phyloP scores from a whole-genome alignment of 2,888 invertebrate species.

The Caenorhabditis sinica region DNA sequence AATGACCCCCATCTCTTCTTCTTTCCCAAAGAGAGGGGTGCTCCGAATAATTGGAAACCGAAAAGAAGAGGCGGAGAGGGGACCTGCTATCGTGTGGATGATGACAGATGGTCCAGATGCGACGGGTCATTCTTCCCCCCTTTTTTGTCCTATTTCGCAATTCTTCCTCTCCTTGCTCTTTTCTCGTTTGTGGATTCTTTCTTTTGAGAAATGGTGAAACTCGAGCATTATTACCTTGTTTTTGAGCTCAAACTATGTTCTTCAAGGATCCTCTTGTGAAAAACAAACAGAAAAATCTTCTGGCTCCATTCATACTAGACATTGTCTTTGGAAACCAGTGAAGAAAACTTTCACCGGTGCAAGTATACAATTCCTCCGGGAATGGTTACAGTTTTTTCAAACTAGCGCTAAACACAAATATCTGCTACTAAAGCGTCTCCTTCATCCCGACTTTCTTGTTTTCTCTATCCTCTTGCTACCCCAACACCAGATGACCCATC shows the following conservation, averaged over 20 bases:
- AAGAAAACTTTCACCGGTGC: too few species aligned
- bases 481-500: constrained; percentile 26
- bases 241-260: neutral
- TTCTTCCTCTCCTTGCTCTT: neutral
- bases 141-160: constrained; percentile 1
- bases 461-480: neutral
- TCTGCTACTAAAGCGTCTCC: too few species aligned
- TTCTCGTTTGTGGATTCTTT: too few species aligned
- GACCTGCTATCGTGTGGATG: constrained; percentile 12
- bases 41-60: constrained; percentile 56
- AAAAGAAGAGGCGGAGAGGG: constrained; percentile 11
- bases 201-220: too few species aligned
- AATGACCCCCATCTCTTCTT: constrained; percentile 20
- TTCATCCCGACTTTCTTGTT: too few species aligned
- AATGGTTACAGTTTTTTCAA: too few species aligned
- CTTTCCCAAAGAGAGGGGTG: constrained; percentile 11
- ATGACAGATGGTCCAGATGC: constrained; percentile 38
- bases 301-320: too few species aligned
- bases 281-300: too few species aligned
- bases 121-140: neutral
- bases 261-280: too few species aligned
- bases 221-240: neutral
- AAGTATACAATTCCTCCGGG: too few species aligned
- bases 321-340: too few species aligned
- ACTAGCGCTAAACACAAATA: too few species aligned